Evolutionary conservation across 92 coral and sea anemone genomes (phyloP).

Genomic region (Phenganax stokvisi): DNA sequence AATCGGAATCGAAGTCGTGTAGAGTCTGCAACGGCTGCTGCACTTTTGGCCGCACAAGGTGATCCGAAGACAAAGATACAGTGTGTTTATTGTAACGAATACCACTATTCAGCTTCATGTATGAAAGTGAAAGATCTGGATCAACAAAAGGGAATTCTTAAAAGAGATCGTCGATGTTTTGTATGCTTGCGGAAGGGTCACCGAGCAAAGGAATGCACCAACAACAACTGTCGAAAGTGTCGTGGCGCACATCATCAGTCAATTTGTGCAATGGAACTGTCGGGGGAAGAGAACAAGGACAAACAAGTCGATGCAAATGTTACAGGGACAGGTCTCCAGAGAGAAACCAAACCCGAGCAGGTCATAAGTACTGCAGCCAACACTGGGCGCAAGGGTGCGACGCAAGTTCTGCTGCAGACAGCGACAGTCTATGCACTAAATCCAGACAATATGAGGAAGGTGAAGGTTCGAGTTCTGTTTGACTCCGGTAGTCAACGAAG

Average conservation of each 20-base stretch:
- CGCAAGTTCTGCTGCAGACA: slow-evolving; percentile 2
- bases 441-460: neutral
- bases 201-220: slow-evolving; percentile 14
- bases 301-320: neutral
- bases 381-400: neutral
- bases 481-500: slow-evolving; percentile 13
- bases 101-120: slow-evolving; percentile 12
- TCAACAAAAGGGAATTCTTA: slow-evolving; percentile 9
- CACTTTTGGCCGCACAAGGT: neutral
- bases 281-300: slow-evolving; percentile 1
- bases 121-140: neutral
- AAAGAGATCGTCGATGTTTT: slow-evolving; percentile 16
- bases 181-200: slow-evolving; percentile 13
- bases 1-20: slow-evolving; percentile 6
- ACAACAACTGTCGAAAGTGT: slow-evolving; percentile 28
- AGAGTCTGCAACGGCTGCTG: neutral
- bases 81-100: slow-evolving; percentile 5
- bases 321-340: neutral
- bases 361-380: slow-evolving; percentile 6
- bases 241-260: slow-evolving; percentile 39
- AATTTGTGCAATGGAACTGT: slow-evolving; percentile 4
- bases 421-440: slow-evolving; percentile 4
- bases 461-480: slow-evolving; percentile 3
- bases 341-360: neutral
- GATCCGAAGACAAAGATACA: neutral